Conservation (phyloP, 2,888 invertebrate genomes). For the Cephus spinipes region DNA sequence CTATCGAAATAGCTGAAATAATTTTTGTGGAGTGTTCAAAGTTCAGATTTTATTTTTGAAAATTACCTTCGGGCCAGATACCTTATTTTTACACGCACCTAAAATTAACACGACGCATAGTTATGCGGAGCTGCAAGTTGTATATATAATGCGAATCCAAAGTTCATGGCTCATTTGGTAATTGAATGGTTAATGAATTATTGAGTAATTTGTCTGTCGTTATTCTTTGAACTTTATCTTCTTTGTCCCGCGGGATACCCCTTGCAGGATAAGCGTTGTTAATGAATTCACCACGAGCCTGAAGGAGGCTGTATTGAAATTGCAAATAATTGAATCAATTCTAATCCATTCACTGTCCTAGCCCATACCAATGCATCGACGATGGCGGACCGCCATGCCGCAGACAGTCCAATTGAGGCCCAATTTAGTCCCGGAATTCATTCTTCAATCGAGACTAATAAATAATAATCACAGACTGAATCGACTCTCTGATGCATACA, state of each 20-base stretch:
- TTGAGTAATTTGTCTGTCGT: neutral
- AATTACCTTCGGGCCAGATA: neutral
- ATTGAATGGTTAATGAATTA: neutral
- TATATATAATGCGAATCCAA: neutral
- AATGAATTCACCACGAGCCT: conserved; percentile 9
- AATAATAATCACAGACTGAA: conserved; percentile 47
- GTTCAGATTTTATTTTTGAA: neutral
- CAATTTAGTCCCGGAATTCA: conserved; percentile 60
- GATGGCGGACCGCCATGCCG: conserved; percentile 30
- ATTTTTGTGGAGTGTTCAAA: neutral
- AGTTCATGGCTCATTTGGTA: neutral
- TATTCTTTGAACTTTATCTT: neutral
- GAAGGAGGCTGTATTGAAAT: conserved; percentile 30
- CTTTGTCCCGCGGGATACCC: neutral
- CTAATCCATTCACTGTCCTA: conserved; percentile 46
- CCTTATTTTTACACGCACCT: neutral
- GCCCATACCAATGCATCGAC: conserved; percentile 38
- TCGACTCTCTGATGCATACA: conserved; percentile 5
- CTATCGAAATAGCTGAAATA: neutral
- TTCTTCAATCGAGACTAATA: conserved; percentile 52
- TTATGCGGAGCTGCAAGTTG: neutral
- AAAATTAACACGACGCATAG: neutral
- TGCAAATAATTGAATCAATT: conserved; percentile 48
- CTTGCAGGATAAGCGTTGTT: conserved; percentile 1
- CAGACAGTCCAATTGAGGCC: conserved; percentile 54